A percentile compares a stretch with the other conserved stretches of the same genome.
These are phyloP conservation scores for Lycocerus yunnanus DNA, from an alignment of 2,888 invertebrate species.

Conservation along the genomic window DNA sequence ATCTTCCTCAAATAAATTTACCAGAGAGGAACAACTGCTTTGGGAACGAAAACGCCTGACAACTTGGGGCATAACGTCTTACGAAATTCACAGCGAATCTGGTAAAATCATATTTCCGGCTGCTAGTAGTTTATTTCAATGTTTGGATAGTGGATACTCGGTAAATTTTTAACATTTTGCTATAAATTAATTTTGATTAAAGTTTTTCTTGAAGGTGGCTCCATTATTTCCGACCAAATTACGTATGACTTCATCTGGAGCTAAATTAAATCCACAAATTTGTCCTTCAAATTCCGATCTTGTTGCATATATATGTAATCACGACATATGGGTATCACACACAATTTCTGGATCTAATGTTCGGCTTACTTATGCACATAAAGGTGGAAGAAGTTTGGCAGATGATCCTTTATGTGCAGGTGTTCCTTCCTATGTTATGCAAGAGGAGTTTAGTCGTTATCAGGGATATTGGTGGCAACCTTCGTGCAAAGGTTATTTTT, in stretches of 20 bases:
- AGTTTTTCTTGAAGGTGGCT: constrained; percentile 56
- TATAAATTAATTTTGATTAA: background rate
- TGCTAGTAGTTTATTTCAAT: constrained; percentile 85
- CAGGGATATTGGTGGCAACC: constrained; percentile 99
- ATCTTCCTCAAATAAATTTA: constrained; percentile 64
- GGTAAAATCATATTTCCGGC: constrained; percentile 92
- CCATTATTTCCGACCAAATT: constrained; percentile 72
- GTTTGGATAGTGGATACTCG: constrained; percentile 73
- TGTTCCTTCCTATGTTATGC: constrained; percentile 97
- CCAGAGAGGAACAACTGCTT: constrained; percentile 87
- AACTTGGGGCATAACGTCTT: constrained; percentile 92
- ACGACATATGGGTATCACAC: constrained; percentile 89
- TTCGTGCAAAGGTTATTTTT: constrained; percentile 11
- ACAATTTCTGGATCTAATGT: constrained; percentile 70
- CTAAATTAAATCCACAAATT: constrained; percentile 80
- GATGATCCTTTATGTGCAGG: constrained; percentile 91
- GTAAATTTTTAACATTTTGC: constrained; percentile 50
- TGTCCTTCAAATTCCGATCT: constrained; percentile 81
- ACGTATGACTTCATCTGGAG: constrained; percentile 66
- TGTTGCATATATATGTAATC: constrained; percentile 87
- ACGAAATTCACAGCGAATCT: constrained; percentile 80
- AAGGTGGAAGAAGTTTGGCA: constrained; percentile 68
- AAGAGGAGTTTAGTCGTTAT: constrained; percentile 96
- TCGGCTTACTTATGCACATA: constrained; percentile 72
- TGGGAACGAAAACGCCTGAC: constrained; percentile 91